phyloP scores from a whole-genome alignment of 1,140 invertebrate species.

The Brachystomella parvula region DNA sequence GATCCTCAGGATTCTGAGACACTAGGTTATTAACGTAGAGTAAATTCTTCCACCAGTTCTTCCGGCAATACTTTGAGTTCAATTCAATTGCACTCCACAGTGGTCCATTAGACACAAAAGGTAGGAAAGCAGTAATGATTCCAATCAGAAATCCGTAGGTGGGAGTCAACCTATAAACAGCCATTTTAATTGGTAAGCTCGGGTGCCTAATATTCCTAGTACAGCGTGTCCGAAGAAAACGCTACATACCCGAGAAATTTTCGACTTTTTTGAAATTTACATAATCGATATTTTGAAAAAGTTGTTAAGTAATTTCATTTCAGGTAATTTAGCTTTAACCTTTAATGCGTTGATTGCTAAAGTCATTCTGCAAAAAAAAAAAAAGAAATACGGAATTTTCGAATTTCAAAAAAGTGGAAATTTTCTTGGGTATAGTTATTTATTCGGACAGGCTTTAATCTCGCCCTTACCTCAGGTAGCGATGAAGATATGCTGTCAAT shows the following conservation, averaged over 20 bases:
- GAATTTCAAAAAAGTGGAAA: neutral
- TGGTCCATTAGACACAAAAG: constrained; percentile 58
- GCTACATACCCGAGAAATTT: too few species aligned
- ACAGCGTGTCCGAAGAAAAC: constrained; percentile 53
- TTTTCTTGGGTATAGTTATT: neutral
- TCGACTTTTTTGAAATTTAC: too few species aligned
- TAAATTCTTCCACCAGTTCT: constrained; percentile 49
- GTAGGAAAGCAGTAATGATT: constrained; percentile 53
- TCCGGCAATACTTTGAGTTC: constrained; percentile 54
- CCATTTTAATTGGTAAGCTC: neutral
- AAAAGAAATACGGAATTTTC: neutral
- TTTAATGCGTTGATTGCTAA: too few species aligned
- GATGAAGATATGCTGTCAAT: constrained; percentile 10
- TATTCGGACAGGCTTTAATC: too few species aligned
- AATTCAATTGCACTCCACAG: constrained; percentile 56
- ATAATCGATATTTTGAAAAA: too few species aligned
- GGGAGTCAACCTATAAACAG: constrained; percentile 14
- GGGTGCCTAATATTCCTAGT: constrained; percentile 47
- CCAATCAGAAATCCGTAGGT: constrained; percentile 16
- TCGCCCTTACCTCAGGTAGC: constrained; percentile 15
- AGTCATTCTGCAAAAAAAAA: too few species aligned
- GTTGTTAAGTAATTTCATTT: too few species aligned
- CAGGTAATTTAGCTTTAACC: too few species aligned
- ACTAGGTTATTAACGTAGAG: constrained; percentile 25
- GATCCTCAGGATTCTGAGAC: neutral